Percentiles rank a stretch among this genome's conserved stretches.
phyloP scores from a whole-genome alignment of 2,113 vertebrate genomes.

The Coturnix japonica region DNA sequence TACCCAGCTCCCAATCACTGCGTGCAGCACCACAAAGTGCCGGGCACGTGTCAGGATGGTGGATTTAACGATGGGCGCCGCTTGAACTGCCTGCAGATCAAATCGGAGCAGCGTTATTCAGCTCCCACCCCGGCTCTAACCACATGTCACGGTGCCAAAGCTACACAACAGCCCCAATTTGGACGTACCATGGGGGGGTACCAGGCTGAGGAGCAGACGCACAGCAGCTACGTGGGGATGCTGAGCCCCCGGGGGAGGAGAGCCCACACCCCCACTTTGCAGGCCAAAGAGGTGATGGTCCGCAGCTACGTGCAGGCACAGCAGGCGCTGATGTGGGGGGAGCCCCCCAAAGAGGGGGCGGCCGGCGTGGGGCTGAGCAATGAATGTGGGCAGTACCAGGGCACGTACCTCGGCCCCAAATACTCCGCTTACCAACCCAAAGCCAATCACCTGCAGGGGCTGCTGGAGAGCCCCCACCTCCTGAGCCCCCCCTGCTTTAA shows the following conservation, averaged over 20 bases:
- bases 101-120: slow-evolving; percentile 91
- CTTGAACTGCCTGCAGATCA: slow-evolving; percentile 80
- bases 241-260: slow-evolving; percentile 60
- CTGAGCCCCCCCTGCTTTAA: slow-evolving; percentile 78
- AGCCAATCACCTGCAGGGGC: background rate
- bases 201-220: slow-evolving; percentile 48
- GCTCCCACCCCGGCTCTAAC: slow-evolving; percentile 71
- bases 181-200: slow-evolving; percentile 67
- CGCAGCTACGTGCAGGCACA: slow-evolving; percentile 94
- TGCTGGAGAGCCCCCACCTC: slow-evolving; percentile 70
- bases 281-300: slow-evolving; percentile 93
- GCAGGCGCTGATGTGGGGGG: slow-evolving; percentile 94
- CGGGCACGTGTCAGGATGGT: slow-evolving; percentile 43
- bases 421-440: slow-evolving; percentile 63
- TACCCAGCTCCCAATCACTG: slow-evolving; percentile 64
- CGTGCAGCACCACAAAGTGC: background rate
- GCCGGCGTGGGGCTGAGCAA: slow-evolving; percentile 48
- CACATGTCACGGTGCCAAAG: slow-evolving; percentile 83
- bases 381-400: slow-evolving; percentile 74
- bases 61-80: slow-evolving; percentile 46
- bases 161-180: slow-evolving; percentile 55
- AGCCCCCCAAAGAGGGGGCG: slow-evolving; percentile 46
- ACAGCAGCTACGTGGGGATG: slow-evolving; percentile 61
- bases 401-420: slow-evolving; percentile 66
- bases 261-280: slow-evolving; percentile 84